Evolutionary conservation across 2,888 invertebrate species (phyloP).

Genomic region (Epistrophe grossulariae): DNA sequence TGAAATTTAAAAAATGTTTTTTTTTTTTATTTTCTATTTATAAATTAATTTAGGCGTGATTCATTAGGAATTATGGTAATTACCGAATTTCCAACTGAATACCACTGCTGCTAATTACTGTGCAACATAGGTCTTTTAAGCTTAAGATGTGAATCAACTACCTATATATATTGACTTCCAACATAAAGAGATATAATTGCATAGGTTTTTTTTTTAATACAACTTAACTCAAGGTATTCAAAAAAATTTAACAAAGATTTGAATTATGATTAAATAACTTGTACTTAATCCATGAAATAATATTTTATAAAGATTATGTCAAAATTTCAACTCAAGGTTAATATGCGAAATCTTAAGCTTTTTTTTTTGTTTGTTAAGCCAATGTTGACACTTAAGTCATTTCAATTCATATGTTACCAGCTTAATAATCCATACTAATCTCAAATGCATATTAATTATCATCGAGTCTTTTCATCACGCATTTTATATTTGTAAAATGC

Average conservation of each 20-base stretch:
- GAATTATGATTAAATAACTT: background rate
- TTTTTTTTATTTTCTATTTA: too few relatives aligned
- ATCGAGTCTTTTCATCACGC: background rate
- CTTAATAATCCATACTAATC: background rate
- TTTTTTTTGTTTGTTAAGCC: background rate
- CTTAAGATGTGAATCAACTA: too few relatives aligned
- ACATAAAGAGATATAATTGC: too few relatives aligned
- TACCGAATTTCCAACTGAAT: too few relatives aligned
- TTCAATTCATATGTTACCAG: background rate
- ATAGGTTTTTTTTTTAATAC: background rate
- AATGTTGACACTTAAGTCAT: background rate
- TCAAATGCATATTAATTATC: background rate
- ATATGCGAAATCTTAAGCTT: constrained; percentile 2
- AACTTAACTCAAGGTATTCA: background rate
- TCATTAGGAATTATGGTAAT: too few relatives aligned
- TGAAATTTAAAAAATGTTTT: too few relatives aligned
- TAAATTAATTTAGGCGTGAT: too few relatives aligned
- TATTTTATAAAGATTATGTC: background rate
- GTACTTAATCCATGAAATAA: constrained; percentile 6
- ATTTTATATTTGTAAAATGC: background rate
- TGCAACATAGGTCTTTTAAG: too few relatives aligned
- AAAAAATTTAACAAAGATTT: background rate
- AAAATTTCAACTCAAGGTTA: background rate
- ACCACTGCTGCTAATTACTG: too few relatives aligned
- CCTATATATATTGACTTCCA: too few relatives aligned